Conservation (phyloP, 2,113 vertebrate species). For the Panthera leo region DNA sequence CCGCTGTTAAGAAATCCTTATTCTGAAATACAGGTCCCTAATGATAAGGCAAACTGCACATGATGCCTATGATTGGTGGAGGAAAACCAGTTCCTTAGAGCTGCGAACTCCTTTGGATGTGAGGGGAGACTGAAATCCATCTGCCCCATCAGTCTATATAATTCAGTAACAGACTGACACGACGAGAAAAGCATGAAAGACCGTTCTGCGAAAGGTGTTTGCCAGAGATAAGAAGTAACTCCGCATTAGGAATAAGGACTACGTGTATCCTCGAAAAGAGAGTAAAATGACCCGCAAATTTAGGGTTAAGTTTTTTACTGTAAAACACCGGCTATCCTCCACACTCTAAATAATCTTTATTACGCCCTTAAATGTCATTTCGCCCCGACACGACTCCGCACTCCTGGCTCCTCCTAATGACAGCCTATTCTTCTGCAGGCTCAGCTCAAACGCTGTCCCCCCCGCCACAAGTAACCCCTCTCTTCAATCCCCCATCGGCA, state of each 20-base stretch:
- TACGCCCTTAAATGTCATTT: neutral
- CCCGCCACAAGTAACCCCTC: neutral
- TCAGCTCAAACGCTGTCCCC: too few species aligned
- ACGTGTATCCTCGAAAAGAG: neutral
- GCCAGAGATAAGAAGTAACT: neutral
- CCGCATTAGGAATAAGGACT: neutral
- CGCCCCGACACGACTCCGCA: neutral
- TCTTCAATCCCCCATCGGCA: neutral
- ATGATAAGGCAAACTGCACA: neutral
- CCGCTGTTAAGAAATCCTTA: neutral
- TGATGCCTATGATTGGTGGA: neutral
- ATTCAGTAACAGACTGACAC: neutral
- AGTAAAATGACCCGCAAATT: neutral
- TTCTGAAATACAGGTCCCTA: neutral
- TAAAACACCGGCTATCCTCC: neutral
- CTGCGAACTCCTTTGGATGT: neutral
- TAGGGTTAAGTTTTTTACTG: neutral
- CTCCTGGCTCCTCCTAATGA: fast-evolving
- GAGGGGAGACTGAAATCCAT: neutral
- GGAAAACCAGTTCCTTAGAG: neutral
- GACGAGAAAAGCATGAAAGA: neutral
- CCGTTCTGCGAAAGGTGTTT: neutral
- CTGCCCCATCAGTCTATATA: neutral
- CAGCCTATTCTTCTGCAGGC: neutral
- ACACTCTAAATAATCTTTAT: neutral